These are phyloP conservation scores for Toxotes chatareus DNA, from an alignment of 2,113 vertebrate species.

Conservation along the genomic window DNA sequence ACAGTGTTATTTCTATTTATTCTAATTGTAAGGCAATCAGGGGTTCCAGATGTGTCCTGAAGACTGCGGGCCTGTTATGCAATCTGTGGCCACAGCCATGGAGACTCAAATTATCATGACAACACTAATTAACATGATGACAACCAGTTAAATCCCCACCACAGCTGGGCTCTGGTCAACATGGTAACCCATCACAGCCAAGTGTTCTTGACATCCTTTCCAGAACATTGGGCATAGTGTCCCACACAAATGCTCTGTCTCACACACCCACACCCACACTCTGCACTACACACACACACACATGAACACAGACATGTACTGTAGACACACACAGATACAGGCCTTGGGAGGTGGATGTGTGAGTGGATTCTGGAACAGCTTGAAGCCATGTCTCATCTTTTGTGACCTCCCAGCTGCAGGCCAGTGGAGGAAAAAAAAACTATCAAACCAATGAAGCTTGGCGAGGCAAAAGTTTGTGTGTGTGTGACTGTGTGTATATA, in stretches of 20 bases:
- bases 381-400: slow-evolving; percentile 66
- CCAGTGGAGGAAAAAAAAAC: slow-evolving; percentile 43
- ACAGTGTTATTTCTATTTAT: slow-evolving; percentile 64
- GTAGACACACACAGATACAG: slow-evolving; percentile 26
- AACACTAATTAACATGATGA: slow-evolving; percentile 78
- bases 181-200: slow-evolving; percentile 73
- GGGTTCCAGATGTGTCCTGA: slow-evolving; percentile 76
- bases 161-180: slow-evolving; percentile 73
- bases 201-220: slow-evolving; percentile 73
- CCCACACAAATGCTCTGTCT: slow-evolving; percentile 30
- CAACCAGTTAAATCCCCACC: slow-evolving; percentile 73
- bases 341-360: slow-evolving; percentile 53
- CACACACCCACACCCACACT: slow-evolving; percentile 16
- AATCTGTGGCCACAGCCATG: slow-evolving; percentile 55
- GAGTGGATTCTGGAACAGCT: slow-evolving; percentile 65
- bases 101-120: slow-evolving; percentile 74
- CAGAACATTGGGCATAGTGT: slow-evolving; percentile 62
- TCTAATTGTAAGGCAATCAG: slow-evolving; percentile 73
- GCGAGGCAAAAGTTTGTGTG: slow-evolving; percentile 17
- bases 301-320: background rate
- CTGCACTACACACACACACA: slow-evolving; percentile 6
- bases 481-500: slow-evolving; percentile 8
- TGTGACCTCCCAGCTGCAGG: slow-evolving; percentile 68
- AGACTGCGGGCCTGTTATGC: slow-evolving; percentile 57
- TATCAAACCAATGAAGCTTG: slow-evolving; percentile 60